phyloP scores from a whole-genome alignment of 1,140 invertebrate species.

The Trichonephila clavata region DNA sequence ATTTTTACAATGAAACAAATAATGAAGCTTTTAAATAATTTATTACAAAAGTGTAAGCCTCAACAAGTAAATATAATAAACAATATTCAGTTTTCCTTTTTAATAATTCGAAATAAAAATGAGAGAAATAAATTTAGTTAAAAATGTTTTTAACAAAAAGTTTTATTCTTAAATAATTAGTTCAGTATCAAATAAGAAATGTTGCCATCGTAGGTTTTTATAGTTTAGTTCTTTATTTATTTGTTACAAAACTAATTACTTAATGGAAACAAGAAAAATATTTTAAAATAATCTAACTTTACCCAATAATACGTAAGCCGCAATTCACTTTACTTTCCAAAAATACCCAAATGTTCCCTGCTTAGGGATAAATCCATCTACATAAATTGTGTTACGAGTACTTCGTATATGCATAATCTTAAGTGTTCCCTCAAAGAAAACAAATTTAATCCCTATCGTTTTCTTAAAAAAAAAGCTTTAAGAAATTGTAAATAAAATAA shows the following conservation, averaged over 20 bases:
- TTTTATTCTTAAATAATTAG: background rate
- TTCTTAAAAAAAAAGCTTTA: background rate
- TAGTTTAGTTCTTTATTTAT: no score
- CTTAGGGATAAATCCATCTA: background rate
- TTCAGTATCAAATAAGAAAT: background rate
- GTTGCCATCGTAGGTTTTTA: background rate
- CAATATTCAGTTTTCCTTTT: background rate
- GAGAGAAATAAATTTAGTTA: background rate
- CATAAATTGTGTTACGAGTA: background rate
- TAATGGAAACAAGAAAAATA: background rate
- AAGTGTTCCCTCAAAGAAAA: background rate
- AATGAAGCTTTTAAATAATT: no score
- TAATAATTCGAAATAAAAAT: background rate
- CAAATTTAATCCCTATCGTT: constrained; percentile 20
- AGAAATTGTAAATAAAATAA: constrained; percentile 43
- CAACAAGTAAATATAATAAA: no score
- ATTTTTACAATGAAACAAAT: no score
- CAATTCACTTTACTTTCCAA: background rate
- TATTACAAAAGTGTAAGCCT: no score
- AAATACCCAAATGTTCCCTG: background rate
- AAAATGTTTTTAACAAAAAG: background rate
- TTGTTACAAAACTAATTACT: background rate
- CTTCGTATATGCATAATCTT: background rate
- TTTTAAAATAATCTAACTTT: background rate
- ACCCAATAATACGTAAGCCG: background rate